Conservation (phyloP, 2,888 invertebrate genomes). For the Pandemis cinnamomeana region DNA sequence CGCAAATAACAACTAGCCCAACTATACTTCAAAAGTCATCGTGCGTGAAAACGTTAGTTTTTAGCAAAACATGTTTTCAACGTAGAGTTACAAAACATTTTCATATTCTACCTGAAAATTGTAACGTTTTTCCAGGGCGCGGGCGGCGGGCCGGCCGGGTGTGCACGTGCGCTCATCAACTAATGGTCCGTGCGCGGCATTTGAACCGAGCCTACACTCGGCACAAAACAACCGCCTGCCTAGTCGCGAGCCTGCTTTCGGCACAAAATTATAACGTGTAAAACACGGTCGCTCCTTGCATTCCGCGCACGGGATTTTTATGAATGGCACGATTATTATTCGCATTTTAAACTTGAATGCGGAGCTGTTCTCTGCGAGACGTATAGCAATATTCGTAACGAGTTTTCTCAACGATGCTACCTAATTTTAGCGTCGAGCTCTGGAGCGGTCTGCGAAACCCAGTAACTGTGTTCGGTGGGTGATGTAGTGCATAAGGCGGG, state of each 20-base stretch:
- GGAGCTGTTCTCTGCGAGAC: slow-evolving; percentile 80
- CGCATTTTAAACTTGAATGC: slow-evolving; percentile 84
- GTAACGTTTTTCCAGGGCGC: slow-evolving; percentile 69
- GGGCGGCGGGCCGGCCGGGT: slow-evolving; percentile 60
- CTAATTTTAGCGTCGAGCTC: slow-evolving; percentile 79
- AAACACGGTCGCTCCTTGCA: slow-evolving; percentile 81
- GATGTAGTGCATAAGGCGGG: slow-evolving; percentile 52
- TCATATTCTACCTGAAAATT: slow-evolving; percentile 81
- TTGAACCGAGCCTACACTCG: slow-evolving; percentile 83
- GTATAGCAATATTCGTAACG: slow-evolving; percentile 83
- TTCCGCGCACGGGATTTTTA: slow-evolving; percentile 82
- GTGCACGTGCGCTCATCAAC: slow-evolving; percentile 83
- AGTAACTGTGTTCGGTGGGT: slow-evolving; percentile 45
- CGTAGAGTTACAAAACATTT: slow-evolving; percentile 78
- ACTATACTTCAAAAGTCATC: slow-evolving; percentile 75
- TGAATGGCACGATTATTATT: slow-evolving; percentile 83
- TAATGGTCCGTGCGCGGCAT: slow-evolving; percentile 85
- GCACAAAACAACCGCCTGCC: slow-evolving; percentile 76
- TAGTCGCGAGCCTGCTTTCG: slow-evolving; percentile 77
- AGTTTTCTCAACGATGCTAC: slow-evolving; percentile 80
- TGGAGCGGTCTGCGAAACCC: slow-evolving; percentile 51
- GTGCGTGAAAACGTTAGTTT: slow-evolving; percentile 81
- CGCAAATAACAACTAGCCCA: slow-evolving; percentile 56
- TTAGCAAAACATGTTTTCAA: slow-evolving; percentile 76
- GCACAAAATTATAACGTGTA: slow-evolving; percentile 84